Conservation (phyloP, 2,888 invertebrate genomes). For the Acronicta alni region DNA sequence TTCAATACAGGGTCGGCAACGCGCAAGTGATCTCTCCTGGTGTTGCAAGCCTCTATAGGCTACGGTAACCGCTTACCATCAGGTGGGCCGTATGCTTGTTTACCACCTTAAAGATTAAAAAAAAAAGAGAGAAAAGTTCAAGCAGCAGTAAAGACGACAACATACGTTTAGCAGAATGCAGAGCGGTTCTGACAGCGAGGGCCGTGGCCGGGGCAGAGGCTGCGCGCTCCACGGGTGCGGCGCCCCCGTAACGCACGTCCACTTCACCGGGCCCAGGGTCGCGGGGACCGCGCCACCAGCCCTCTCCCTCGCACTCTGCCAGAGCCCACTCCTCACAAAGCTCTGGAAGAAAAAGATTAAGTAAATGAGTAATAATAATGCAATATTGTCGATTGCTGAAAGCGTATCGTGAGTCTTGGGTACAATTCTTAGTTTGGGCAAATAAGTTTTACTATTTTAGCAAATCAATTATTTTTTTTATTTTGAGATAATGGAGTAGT, state of each 20-base stretch:
- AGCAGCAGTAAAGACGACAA: neutral
- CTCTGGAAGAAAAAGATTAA: constrained; percentile 79
- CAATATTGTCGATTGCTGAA: too few relatives aligned
- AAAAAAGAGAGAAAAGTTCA: neutral
- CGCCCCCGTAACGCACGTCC: constrained; percentile 94
- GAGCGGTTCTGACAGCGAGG: constrained; percentile 94
- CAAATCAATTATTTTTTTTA: neutral
- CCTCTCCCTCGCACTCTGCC: constrained; percentile 90
- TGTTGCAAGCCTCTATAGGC: too few relatives aligned
- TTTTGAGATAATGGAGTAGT: too few relatives aligned
- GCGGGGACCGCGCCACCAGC: constrained; percentile 83
- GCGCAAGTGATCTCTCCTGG: too few relatives aligned
- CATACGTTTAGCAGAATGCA: constrained; percentile 90
- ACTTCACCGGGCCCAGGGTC: constrained; percentile 90
- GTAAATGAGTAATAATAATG: too few relatives aligned
- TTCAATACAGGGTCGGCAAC: too few relatives aligned
- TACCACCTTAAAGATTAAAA: too few relatives aligned
- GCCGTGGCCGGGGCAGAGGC: constrained; percentile 93
- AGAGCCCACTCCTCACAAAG: constrained; percentile 91
- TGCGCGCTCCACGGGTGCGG: constrained; percentile 93
- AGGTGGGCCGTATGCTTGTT: too few relatives aligned
- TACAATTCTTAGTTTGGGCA: too few relatives aligned
- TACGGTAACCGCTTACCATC: too few relatives aligned
- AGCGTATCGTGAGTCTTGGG: too few relatives aligned
- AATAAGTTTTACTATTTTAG: too few relatives aligned